These are phyloP conservation scores for Etia nguti DNA, from an alignment of 2,113 vertebrate genomes.

Conservation along the genomic window DNA sequence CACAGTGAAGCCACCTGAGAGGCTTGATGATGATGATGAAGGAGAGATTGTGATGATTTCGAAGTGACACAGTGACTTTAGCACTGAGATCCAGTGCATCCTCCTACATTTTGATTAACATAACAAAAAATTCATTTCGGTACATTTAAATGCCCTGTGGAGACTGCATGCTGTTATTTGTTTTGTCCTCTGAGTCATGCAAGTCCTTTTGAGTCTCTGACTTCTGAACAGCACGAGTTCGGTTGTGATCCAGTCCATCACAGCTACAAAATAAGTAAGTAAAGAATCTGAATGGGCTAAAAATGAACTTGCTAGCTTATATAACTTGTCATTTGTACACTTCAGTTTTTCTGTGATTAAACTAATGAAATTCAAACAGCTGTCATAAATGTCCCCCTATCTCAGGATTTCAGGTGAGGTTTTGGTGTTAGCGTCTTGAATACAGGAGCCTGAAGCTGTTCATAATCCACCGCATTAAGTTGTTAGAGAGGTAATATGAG, in stretches of 20 bases:
- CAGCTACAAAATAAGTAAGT: background rate
- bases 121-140: background rate
- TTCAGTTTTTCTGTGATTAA: background rate
- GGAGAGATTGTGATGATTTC: background rate
- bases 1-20: conserved; percentile 38
- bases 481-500: background rate
- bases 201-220: background rate
- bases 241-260: background rate
- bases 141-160: background rate
- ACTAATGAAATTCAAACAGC: background rate
- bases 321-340: background rate
- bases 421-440: background rate
- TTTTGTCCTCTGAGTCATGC: background rate
- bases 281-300: background rate
- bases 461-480: background rate
- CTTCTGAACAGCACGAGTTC: background rate
- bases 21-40: background rate
- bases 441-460: background rate
- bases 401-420: background rate
- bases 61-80: background rate
- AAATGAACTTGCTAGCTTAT: background rate
- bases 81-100: background rate
- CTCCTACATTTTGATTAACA: background rate
- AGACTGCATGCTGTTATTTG: background rate
- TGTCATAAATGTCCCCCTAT: background rate